phyloP scores from a whole-genome alignment of 2,888 invertebrate genomes.

The Hydraecia micacea region DNA sequence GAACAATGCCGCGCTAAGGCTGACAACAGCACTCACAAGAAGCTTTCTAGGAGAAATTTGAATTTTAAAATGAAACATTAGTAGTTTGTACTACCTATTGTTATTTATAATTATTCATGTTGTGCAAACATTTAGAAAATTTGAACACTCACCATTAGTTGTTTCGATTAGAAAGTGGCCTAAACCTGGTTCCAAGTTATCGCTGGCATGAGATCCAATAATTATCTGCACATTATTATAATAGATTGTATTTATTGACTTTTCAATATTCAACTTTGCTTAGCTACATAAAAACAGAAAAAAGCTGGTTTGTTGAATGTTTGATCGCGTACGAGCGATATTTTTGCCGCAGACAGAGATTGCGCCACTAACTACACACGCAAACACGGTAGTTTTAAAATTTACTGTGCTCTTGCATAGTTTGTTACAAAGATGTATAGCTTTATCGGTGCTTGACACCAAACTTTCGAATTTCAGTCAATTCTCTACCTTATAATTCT shows the following conservation, averaged over 20 bases:
- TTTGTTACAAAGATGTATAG: conserved; percentile 42
- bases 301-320: conserved; percentile 8
- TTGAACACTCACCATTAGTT: conserved; percentile 32
- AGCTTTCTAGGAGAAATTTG: conserved; percentile 79
- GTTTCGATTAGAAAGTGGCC: conserved; percentile 26
- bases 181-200: conserved; percentile 27
- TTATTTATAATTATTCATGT: conserved; percentile 49
- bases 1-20: conserved; percentile 85
- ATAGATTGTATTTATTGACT: conserved; percentile 9
- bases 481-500: conserved; percentile 41
- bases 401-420: conserved; percentile 38
- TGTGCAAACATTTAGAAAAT: conserved; percentile 45
- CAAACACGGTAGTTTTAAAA: conserved; percentile 27
- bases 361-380: conserved; percentile 9
- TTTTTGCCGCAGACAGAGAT: background rate
- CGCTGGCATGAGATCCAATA: conserved; percentile 28
- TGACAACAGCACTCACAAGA: conserved; percentile 81
- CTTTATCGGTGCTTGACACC: conserved; percentile 45
- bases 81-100: conserved; percentile 26
- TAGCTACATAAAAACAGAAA: background rate
- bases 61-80: conserved; percentile 85
- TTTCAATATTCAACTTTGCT: background rate
- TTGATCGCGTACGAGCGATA: conserved; percentile 24
- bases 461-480: conserved; percentile 26
- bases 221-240: background rate